phyloP scores from a whole-genome alignment of 2,797 vertebrate species.

The Tolypeutes matacus region DNA sequence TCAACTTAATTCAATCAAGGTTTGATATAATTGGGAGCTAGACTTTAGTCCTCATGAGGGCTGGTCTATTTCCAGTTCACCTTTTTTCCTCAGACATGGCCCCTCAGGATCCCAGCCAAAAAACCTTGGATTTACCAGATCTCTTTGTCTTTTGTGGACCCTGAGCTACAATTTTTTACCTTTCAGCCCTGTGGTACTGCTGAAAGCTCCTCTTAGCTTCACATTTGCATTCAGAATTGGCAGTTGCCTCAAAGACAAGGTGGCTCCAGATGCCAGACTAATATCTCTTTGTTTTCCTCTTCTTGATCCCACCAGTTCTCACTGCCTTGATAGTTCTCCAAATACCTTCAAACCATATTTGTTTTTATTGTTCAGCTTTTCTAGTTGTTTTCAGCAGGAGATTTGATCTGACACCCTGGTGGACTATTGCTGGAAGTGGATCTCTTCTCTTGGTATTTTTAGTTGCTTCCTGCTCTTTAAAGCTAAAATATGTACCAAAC shows the following conservation, averaged over 20 bases:
- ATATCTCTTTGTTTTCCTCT: neutral
- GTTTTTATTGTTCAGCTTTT: conserved; percentile 4
- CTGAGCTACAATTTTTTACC: neutral
- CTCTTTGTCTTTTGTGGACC: neutral
- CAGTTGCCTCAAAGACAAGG: neutral
- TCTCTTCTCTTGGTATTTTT: conserved; percentile 17
- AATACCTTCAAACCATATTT: conserved; percentile 3
- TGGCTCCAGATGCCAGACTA: neutral
- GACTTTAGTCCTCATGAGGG: neutral
- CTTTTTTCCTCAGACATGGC: neutral
- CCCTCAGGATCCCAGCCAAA: neutral
- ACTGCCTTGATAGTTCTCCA: neutral
- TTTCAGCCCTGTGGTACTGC: neutral
- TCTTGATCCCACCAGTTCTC: neutral
- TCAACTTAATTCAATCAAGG: neutral
- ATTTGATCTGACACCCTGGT: neutral
- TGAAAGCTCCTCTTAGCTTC: neutral
- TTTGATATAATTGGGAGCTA: neutral
- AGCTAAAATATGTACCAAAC: conserved; percentile 7
- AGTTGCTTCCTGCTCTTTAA: neutral
- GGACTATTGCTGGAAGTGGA: neutral
- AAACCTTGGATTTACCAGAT: neutral
- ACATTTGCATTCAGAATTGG: conserved; percentile 19
- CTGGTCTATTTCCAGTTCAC: neutral
- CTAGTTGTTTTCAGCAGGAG: neutral